phyloP scores from a whole-genome alignment of 2,888 invertebrate species.

The Cheilosia soror region DNA sequence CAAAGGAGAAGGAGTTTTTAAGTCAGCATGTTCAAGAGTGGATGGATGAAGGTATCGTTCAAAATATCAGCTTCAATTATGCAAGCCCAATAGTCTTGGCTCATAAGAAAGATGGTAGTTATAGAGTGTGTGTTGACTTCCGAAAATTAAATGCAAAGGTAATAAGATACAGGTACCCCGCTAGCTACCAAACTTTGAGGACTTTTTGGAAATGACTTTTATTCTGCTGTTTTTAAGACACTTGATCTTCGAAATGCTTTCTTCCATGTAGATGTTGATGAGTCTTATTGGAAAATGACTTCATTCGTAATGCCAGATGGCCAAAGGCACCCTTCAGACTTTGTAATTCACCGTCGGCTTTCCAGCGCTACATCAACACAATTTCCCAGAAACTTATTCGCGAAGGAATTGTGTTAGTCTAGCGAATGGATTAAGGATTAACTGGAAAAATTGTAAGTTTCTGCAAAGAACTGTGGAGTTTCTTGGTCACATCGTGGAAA shows the following conservation, averaged over 20 bases:
- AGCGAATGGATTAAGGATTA: neutral
- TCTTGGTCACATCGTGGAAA: neutral
- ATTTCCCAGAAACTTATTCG: neutral
- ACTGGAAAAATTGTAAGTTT: neutral
- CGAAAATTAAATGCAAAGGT: neutral
- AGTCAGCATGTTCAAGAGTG: conserved; percentile 13
- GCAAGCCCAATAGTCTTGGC: conserved; percentile 28
- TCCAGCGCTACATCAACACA: neutral
- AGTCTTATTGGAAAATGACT: neutral
- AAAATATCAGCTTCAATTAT: conserved; percentile 12
- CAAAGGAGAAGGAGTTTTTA: conserved; percentile 3
- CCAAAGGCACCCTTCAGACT: neutral
- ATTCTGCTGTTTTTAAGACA: neutral
- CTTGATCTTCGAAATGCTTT: neutral
- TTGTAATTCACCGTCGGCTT: neutral
- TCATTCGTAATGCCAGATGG: neutral
- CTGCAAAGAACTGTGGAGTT: neutral
- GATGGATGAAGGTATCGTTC: conserved; percentile 5
- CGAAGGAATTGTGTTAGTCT: neutral
- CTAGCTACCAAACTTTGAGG: neutral
- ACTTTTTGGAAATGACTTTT: neutral
- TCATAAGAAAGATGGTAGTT: conserved; percentile 16
- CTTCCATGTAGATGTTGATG: neutral
- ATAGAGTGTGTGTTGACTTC: conserved; percentile 13
- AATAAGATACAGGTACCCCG: neutral